Evolutionary conservation across 1,140 invertebrate species (phyloP).

Genomic region (Ridgeia piscesae): DNA sequence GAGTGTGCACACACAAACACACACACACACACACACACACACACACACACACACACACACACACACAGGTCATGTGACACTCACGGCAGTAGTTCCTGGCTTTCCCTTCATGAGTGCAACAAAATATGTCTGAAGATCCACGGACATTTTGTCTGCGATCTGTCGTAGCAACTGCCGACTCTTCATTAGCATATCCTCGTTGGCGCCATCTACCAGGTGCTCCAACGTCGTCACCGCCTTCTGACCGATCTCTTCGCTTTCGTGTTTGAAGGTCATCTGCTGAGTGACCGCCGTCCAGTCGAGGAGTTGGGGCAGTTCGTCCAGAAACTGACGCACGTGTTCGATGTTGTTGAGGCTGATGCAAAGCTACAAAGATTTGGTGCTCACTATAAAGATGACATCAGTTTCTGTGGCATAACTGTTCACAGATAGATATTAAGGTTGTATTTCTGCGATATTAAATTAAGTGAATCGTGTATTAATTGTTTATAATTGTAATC

Average conservation of each 20-base stretch:
- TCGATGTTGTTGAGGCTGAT: constrained; percentile 90
- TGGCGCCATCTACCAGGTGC: constrained; percentile 36
- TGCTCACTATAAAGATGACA: constrained; percentile 19
- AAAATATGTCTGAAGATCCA: constrained; percentile 42
- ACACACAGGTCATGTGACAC: constrained; percentile 15
- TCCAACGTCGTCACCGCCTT: constrained; percentile 36
- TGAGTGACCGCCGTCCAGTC: constrained; percentile 40
- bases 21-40: too few relatives aligned
- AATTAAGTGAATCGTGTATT: too few relatives aligned
- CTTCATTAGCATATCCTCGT: constrained; percentile 43
- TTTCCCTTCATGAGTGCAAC: constrained; percentile 39
- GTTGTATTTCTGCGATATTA: too few relatives aligned
- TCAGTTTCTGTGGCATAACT: neutral
- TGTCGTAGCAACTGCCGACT: constrained; percentile 38
- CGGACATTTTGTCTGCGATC: constrained; percentile 46
- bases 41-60: neutral
- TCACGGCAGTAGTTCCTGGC: constrained; percentile 44
- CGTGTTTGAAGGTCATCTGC: constrained; percentile 43
- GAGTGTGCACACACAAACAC: too few relatives aligned
- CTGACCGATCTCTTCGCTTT: constrained; percentile 51
- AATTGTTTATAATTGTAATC: too few relatives aligned
- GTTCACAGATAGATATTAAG: too few relatives aligned
- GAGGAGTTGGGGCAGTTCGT: constrained; percentile 70
- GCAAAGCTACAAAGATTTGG: constrained; percentile 69
- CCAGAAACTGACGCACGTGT: constrained; percentile 82